Evolutionary conservation across 2,113 vertebrate species (phyloP), one percentile per base, ranked within the genome.

Genomic region (Arvicanthis niloticus): DNA sequence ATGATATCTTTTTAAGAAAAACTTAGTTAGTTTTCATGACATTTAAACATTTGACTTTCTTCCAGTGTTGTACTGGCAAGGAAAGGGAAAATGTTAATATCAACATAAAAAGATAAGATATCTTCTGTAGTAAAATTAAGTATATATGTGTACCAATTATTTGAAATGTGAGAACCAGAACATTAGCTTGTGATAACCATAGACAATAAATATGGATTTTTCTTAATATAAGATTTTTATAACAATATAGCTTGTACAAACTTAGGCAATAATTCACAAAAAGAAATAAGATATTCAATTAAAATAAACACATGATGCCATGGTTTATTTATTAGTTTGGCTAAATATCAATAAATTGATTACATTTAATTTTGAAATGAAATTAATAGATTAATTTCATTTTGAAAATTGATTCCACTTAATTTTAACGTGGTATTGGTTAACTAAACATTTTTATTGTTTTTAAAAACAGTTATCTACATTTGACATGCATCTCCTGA

Each of bases 1-100:
- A 13, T 45, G 75, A 51, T 60, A 12, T 56, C n/a, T 0, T 26
- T 51, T 73, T 65, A 72, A 90, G 65, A 37, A 76, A 76, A 60
- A 37, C 45, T 82, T 78, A 19, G 72, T 91, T 37, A 80, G 24
- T 42, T 96, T 76, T 91, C 81, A 22, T 51, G 73, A 29, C 22
- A 81, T 60, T 87, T 84, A 88, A 84, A 58, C 26, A 86, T 87
- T 88, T 76, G 12, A 80, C 48, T 80, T 19, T 91, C 19, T 93
- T 88, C 31, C 40, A 77, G 4, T 92, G 75, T n/a, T 70, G 5
- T 34, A 65, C 45, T 60, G 13, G n/a, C 22, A 60, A 62, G 37
- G 29, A 73, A 19, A 67, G 12, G 21, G n/a, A 82, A 82, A 91
- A 16, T 9, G 0, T 91, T 91, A 86, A 76, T 76, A 73, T 42